Evolutionary conservation across 2,797 vertebrate genomes (phyloP).

Genomic region (Myotis planiceps): DNA sequence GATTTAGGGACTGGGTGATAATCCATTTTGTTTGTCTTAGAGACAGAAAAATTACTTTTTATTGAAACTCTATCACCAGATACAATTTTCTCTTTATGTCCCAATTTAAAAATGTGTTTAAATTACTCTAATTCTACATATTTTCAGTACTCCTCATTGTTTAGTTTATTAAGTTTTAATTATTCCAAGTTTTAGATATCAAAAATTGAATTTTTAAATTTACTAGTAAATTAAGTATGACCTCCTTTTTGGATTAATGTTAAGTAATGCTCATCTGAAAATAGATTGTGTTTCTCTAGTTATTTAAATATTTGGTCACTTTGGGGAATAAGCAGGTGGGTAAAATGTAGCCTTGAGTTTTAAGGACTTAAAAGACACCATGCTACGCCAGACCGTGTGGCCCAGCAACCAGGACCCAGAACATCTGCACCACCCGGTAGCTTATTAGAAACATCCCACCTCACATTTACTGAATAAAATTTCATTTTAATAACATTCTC

Average conservation of each 20-base stretch:
- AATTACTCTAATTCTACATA: background rate
- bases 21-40: background rate
- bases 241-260: background rate
- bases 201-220: slow-evolving; percentile 23
- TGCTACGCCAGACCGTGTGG: background rate
- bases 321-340: background rate
- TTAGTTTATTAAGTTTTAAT: slow-evolving; percentile 41
- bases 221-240: background rate
- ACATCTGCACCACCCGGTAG: background rate
- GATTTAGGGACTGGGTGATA: background rate
- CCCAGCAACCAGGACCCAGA: background rate
- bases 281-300: background rate
- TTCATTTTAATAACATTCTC: background rate
- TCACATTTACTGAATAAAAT: background rate
- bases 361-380: background rate
- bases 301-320: background rate
- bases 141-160: background rate
- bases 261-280: background rate
- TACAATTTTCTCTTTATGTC: background rate
- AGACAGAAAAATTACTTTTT: slow-evolving; percentile 8
- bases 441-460: background rate
- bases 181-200: slow-evolving; percentile 32
- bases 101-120: background rate
- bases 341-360: background rate
- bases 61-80: background rate